Percentiles rank a stretch among this genome's conserved stretches.
phyloP scores from a whole-genome alignment of 2,113 vertebrate genomes.

The Stomatorhinus ivindoensis region DNA sequence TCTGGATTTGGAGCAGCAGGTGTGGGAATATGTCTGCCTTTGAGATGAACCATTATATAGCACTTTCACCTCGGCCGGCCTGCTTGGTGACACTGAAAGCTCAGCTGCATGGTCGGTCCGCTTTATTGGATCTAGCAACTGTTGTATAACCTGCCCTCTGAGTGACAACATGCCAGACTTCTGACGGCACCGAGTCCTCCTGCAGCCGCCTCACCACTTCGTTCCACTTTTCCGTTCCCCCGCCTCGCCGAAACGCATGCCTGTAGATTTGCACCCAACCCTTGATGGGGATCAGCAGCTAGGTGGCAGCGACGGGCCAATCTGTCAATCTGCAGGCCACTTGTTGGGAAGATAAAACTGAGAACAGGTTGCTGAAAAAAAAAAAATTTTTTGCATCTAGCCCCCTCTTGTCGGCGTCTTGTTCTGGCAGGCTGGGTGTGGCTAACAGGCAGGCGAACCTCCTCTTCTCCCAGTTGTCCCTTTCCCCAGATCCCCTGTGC shows the following conservation, averaged over 20 bases:
- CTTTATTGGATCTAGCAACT: not conserved
- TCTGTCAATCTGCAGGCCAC: not conserved
- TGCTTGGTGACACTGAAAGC: conserved; percentile 2
- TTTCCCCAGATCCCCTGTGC: not conserved
- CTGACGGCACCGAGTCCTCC: not conserved
- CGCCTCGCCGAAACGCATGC: not conserved
- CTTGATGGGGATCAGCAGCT: not conserved
- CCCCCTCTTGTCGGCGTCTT: not conserved
- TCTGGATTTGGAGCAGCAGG: not conserved
- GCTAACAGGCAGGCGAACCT: not conserved
- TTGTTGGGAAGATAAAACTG: not conserved
- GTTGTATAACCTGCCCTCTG: conserved; percentile 13
- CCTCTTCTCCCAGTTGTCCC: not conserved
- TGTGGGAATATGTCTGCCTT: not conserved
- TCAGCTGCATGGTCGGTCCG: not conserved
- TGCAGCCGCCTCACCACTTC: not conserved
- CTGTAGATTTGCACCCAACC: not conserved
- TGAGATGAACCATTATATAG: not conserved
- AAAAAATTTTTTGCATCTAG: not conserved
- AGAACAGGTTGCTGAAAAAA: not conserved
- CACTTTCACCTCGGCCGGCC: not conserved
- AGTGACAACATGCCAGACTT: not conserved
- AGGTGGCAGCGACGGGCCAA: not conserved
- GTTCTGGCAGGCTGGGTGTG: not conserved
- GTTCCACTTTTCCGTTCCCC: not conserved